Conservation (phyloP, 2,888 invertebrate species). For the Nesidiocoris tenuis region DNA sequence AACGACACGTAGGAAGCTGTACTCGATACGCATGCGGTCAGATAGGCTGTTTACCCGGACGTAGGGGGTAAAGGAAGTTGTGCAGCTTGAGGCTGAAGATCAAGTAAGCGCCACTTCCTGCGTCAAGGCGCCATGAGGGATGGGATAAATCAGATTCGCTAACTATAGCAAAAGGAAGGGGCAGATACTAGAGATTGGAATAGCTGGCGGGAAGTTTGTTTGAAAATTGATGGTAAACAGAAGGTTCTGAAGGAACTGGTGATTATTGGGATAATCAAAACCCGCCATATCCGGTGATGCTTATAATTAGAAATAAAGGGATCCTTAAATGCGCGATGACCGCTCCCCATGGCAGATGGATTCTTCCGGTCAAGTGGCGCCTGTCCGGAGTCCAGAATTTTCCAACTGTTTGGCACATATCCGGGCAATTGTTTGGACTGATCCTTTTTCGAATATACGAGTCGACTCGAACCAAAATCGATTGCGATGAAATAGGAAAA, state of each 20-base stretch:
- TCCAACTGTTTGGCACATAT: neutral
- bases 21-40: constrained; percentile 34
- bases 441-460: too few species aligned
- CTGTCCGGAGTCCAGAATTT: neutral
- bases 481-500: too few species aligned
- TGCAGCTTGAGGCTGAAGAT: constrained; percentile 41
- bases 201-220: constrained; percentile 15
- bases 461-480: too few species aligned
- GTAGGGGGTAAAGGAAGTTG: constrained; percentile 22
- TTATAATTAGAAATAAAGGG: constrained; percentile 25
- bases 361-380: neutral
- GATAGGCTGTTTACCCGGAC: constrained; percentile 37
- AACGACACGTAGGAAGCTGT: neutral
- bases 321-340: neutral
- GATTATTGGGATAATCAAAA: constrained; percentile 33
- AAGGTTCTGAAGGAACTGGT: constrained; percentile 16
- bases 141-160: constrained; percentile 41
- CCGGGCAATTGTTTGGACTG: neutral
- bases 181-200: neutral
- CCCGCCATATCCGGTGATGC: constrained; percentile 19
- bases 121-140: neutral
- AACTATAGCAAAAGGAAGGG: constrained; percentile 19
- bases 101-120: constrained; percentile 40
- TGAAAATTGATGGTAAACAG: constrained; percentile 25
- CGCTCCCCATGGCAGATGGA: neutral